These are phyloP conservation scores for Anisognathus igniventris DNA, from an alignment of 2,797 vertebrate species.

Conservation along the genomic window DNA sequence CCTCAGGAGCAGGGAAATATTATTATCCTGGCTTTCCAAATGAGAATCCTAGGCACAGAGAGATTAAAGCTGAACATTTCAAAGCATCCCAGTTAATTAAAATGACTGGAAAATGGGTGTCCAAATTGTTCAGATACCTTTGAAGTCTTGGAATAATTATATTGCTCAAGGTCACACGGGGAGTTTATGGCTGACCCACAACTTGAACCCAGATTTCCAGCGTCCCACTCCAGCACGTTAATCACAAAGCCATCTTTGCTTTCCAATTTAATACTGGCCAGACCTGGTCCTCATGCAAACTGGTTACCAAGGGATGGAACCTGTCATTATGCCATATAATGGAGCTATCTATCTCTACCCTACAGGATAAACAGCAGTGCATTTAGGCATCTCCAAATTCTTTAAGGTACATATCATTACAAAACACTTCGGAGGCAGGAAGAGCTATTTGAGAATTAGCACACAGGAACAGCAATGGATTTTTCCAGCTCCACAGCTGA, in stretches of 20 bases:
- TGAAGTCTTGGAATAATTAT: conserved; percentile 60
- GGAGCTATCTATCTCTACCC: conserved; percentile 32
- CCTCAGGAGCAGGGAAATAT: background rate
- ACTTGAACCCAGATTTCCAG: conserved; percentile 61
- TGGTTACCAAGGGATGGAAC: background rate
- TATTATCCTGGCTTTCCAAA: conserved; percentile 39
- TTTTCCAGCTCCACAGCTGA: background rate
- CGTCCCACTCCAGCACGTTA: conserved; percentile 52
- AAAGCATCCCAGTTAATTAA: conserved; percentile 68
- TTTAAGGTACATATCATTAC: background rate
- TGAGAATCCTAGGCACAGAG: conserved; percentile 27
- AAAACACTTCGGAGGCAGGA: background rate
- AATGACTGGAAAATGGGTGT: conserved; percentile 64
- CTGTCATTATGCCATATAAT: conserved; percentile 46
- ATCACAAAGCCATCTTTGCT: conserved; percentile 56
- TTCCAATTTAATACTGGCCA: conserved; percentile 61
- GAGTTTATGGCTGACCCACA: conserved; percentile 62
- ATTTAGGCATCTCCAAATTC: background rate
- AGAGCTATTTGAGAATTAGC: background rate
- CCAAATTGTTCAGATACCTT: conserved; percentile 65
- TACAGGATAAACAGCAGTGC: conserved; percentile 53
- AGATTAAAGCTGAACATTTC: conserved; percentile 64
- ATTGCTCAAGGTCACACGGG: conserved; percentile 60
- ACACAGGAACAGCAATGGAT: background rate
- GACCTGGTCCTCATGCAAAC: conserved; percentile 57